phyloP scores from a whole-genome alignment of 92 coral and sea anemone genomes.

The Bergia puertoricense region DNA sequence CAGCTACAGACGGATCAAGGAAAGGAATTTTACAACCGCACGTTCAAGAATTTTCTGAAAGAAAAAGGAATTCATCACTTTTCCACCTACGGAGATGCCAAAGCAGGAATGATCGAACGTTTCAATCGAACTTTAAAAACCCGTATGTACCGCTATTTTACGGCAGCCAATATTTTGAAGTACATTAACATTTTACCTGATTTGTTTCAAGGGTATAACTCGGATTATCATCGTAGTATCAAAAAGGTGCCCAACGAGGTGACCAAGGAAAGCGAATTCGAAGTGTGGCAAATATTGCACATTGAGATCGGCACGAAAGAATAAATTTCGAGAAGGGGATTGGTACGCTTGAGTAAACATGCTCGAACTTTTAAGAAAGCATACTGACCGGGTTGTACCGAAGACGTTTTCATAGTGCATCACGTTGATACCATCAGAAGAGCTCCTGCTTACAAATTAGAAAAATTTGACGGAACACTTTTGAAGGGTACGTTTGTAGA shows the following conservation, averaged over 20 bases:
- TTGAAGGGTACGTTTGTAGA: conserved; percentile 26
- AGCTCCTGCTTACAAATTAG: conserved; percentile 23
- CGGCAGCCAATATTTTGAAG: background rate
- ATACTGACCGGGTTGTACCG: conserved; percentile 57
- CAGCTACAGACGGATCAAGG: conserved; percentile 26
- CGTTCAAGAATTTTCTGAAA: background rate
- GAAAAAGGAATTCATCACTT: background rate
- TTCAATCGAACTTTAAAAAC: background rate
- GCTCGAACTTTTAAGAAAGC: conserved; percentile 43
- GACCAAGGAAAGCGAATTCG: background rate
- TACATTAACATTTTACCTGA: conserved; percentile 19
- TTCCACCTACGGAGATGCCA: conserved; percentile 13
- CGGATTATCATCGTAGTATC: conserved; percentile 22
- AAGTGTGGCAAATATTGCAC: conserved; percentile 30
- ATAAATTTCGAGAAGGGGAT: conserved; percentile 6
- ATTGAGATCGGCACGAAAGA: background rate
- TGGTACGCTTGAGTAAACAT: conserved; percentile 49
- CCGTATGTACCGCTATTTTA: no score
- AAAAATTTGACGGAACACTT: conserved; percentile 50
- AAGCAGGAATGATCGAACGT: conserved; percentile 1
- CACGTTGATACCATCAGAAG: background rate
- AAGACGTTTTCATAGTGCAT: conserved; percentile 53
- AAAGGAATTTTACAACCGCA: conserved; percentile 21
- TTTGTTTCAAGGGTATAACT: conserved; percentile 38
- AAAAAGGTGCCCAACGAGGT: conserved; percentile 35